phyloP scores from a whole-genome alignment of 2,888 invertebrate species.

The Odontocolon sp. region DNA sequence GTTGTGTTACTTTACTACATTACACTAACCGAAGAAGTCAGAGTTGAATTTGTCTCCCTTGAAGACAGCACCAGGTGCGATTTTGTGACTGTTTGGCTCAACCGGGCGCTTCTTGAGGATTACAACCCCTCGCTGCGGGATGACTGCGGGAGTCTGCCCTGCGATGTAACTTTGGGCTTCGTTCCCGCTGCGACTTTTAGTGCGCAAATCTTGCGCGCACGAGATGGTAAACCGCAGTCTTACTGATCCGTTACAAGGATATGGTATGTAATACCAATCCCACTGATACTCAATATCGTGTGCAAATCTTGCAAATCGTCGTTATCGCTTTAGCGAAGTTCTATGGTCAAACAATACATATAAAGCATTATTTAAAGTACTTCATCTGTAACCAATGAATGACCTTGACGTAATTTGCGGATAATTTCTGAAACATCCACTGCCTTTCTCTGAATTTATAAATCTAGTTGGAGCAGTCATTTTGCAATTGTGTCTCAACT shows the following conservation, averaged over 20 bases:
- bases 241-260: conserved; percentile 38
- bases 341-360: conserved; percentile 23
- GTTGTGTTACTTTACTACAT: background rate
- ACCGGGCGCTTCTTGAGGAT: conserved; percentile 53
- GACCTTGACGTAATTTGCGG: too few species aligned
- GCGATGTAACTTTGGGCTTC: conserved; percentile 34
- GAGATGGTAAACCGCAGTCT: conserved; percentile 58
- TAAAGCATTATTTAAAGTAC: too few species aligned
- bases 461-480: too few species aligned
- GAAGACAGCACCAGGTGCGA: conserved; percentile 63
- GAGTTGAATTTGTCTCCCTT: conserved; percentile 61
- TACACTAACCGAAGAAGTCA: conserved; percentile 48
- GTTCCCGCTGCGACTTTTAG: conserved; percentile 56
- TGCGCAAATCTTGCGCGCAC: conserved; percentile 47
- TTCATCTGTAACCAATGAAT: too few species aligned
- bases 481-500: too few species aligned
- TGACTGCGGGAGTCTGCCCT: conserved; percentile 19
- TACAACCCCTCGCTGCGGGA: conserved; percentile 51
- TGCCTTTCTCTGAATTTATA: too few species aligned
- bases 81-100: conserved; percentile 37
- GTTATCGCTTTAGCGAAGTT: conserved; percentile 47
- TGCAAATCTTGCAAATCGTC: conserved; percentile 52
- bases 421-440: too few species aligned
- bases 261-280: conserved; percentile 4
- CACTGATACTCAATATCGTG: conserved; percentile 38